A percentile compares a stretch with the other conserved stretches of the same genome.
Conservation (phyloP, 2,797 vertebrate genomes). For the Coendou prehensilis region DNA sequence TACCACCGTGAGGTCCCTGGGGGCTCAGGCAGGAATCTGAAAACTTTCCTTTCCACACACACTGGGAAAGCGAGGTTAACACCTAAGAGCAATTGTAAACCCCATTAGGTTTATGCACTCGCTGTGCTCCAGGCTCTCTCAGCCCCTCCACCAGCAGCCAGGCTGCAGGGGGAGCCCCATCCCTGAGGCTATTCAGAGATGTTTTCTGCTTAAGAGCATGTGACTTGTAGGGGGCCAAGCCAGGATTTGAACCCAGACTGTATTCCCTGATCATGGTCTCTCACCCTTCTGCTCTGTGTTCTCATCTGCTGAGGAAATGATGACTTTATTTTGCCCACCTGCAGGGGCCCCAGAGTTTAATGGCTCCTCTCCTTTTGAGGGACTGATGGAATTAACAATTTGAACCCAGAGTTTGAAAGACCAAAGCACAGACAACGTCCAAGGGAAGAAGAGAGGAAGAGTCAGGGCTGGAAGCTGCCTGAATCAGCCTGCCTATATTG, state of each 20-base stretch:
- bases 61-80: background rate
- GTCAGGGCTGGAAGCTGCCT: background rate
- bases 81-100: background rate
- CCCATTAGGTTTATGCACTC: background rate
- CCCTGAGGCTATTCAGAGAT: background rate
- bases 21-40: background rate
- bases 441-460: background rate
- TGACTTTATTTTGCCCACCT: background rate
- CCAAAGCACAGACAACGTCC: background rate
- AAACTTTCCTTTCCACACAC: background rate
- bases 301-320: background rate
- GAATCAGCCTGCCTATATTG: conserved; percentile 32
- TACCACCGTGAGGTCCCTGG: background rate
- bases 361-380: background rate
- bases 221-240: background rate
- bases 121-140: background rate
- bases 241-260: background rate
- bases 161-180: background rate
- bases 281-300: background rate
- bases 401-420: background rate
- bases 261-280: background rate
- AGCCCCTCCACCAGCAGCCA: background rate
- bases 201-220: background rate
- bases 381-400: background rate
- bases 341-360: background rate